These are phyloP conservation scores for Rhynchonycteris naso DNA, from an alignment of 2,797 vertebrate genomes.

Conservation along the genomic window DNA sequence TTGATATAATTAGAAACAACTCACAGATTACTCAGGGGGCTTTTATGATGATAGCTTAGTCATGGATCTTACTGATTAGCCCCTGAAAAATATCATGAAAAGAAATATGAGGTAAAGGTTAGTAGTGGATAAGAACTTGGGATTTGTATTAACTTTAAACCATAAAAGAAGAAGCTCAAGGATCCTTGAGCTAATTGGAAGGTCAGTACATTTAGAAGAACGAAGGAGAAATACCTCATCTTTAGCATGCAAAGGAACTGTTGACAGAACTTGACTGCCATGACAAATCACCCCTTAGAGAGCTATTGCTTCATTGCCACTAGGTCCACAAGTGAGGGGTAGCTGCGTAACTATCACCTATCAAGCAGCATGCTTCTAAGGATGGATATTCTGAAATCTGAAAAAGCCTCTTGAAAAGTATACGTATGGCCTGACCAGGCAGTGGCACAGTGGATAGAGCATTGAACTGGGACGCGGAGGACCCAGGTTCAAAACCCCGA, in stretches of 20 bases:
- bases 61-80: not conserved
- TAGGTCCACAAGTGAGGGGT: not conserved
- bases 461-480: no score
- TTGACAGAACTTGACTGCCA: not conserved
- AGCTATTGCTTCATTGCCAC: not conserved
- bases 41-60: not conserved
- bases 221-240: not conserved
- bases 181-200: not conserved
- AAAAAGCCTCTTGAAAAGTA: not conserved
- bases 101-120: not conserved
- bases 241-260: not conserved
- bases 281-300: not conserved
- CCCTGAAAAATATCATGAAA: not conserved
- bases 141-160: not conserved
- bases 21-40: not conserved
- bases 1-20: slow-evolving; percentile 33
- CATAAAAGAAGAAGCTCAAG: not conserved
- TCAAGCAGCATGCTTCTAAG: not conserved
- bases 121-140: not conserved
- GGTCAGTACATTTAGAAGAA: not conserved
- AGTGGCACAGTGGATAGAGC: no score
- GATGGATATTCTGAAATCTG: not conserved
- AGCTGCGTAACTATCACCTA: not conserved
- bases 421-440: no score
- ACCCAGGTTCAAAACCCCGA: no score